Conservation (phyloP, 2,888 invertebrate genomes). For the Acanthosepion lycidas region DNA sequence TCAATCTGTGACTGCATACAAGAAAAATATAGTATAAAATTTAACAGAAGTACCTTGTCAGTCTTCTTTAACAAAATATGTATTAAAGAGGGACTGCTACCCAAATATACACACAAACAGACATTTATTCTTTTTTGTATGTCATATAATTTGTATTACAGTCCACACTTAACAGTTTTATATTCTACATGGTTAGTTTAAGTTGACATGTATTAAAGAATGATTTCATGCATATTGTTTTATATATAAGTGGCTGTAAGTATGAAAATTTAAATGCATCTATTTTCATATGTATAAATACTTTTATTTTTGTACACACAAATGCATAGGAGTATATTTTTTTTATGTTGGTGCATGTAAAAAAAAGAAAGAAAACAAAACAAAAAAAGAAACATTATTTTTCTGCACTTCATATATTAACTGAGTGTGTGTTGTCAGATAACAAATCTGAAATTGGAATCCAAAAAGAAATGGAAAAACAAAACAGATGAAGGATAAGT, state of each 20-base stretch:
- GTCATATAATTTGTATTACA: too few species aligned
- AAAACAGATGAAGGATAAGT: not conserved
- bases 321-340: not conserved
- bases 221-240: too few species aligned
- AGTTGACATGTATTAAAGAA: too few species aligned
- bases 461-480: not conserved
- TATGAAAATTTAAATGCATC: not conserved
- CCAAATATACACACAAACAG: too few species aligned
- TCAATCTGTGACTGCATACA: too few species aligned
- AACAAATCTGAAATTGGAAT: not conserved
- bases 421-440: not conserved
- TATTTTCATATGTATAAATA: not conserved
- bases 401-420: not conserved
- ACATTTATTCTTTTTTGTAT: too few species aligned
- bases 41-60: too few species aligned
- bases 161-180: too few species aligned
- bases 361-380: not conserved
- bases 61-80: too few species aligned
- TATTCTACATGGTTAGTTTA: too few species aligned
- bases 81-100: too few species aligned
- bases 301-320: not conserved
- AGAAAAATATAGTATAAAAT: too few species aligned
- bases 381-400: not conserved
- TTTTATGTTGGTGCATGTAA: not conserved
- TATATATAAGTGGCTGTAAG: not conserved